Conservation (phyloP, 2,113 vertebrate genomes). For the Toxotes chatareus region DNA sequence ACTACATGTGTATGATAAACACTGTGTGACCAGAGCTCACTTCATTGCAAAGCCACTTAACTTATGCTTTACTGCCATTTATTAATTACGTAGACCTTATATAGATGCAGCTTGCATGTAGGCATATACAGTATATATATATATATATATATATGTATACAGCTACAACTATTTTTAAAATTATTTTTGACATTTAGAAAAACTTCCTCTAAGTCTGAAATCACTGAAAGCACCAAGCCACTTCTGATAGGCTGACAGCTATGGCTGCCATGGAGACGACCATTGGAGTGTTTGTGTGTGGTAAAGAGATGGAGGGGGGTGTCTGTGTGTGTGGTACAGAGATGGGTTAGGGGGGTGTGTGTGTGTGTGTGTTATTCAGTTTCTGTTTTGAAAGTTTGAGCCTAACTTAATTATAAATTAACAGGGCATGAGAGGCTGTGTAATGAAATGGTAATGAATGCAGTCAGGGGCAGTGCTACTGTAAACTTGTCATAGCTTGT, state of each 20-base stretch:
- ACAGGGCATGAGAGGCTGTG: background rate
- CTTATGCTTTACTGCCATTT: background rate
- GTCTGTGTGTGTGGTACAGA: constrained; percentile 6
- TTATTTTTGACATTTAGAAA: background rate
- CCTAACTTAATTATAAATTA: background rate
- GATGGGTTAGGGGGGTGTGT: no score
- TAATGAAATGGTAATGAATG: background rate
- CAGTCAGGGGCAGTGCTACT: no score
- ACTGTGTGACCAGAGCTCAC: background rate
- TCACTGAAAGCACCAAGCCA: constrained; percentile 14
- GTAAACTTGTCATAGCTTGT: background rate
- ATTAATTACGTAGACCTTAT: background rate
- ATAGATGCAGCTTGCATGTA: background rate
- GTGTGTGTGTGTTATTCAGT: background rate
- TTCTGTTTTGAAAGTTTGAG: background rate
- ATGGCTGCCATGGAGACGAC: constrained; percentile 67
- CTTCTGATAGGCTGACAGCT: constrained; percentile 50
- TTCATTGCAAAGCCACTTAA: background rate
- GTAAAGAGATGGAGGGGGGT: background rate
- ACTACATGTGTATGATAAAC: background rate
- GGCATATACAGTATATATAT: no score
- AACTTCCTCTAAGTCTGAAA: constrained; percentile 39
- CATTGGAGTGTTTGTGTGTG: constrained; percentile 12
- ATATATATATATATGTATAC: background rate
- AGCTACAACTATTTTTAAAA: background rate